Evolutionary conservation across 2,113 vertebrate species (phyloP).

Genomic region (Actenoides hombroni): DNA sequence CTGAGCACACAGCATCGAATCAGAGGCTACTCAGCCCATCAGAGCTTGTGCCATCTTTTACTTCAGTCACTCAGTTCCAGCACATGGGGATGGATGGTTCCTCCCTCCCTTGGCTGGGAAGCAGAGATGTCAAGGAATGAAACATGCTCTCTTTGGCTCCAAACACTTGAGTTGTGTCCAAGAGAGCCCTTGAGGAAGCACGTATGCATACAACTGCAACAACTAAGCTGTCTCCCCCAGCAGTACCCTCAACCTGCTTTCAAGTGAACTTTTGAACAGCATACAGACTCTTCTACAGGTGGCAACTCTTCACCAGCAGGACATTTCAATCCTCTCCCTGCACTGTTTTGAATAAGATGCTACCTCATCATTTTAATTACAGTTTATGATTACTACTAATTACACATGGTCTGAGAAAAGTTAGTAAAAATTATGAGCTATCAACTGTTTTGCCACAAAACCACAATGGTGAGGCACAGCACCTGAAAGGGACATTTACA

Average conservation of each 20-base stretch:
- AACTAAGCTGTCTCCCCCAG: not conserved
- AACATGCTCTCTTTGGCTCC: not conserved
- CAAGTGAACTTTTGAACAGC: fast-evolving
- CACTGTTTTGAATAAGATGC: not conserved
- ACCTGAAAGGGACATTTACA: not conserved
- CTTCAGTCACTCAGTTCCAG: not conserved
- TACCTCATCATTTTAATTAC: not conserved
- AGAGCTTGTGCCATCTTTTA: not conserved
- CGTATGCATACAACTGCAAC: not conserved
- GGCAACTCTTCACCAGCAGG: not conserved
- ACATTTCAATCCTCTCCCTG: not conserved
- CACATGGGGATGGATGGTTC: not conserved
- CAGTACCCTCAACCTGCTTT: not conserved
- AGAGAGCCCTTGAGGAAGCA: not conserved
- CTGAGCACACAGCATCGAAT: not conserved
- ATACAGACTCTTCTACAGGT: not conserved
- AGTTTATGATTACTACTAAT: not conserved
- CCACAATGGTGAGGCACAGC: not conserved
- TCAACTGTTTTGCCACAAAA: not conserved
- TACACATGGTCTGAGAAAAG: not conserved
- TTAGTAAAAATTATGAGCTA: not conserved
- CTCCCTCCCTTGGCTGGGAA: not conserved
- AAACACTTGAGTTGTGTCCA: not conserved
- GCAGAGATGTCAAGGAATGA: not conserved
- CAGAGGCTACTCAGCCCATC: not conserved